Base-by-base conservation (phyloP, 64 coral and sea anemone genomes). In the Hydrozoanthus tunicans region DNA sequence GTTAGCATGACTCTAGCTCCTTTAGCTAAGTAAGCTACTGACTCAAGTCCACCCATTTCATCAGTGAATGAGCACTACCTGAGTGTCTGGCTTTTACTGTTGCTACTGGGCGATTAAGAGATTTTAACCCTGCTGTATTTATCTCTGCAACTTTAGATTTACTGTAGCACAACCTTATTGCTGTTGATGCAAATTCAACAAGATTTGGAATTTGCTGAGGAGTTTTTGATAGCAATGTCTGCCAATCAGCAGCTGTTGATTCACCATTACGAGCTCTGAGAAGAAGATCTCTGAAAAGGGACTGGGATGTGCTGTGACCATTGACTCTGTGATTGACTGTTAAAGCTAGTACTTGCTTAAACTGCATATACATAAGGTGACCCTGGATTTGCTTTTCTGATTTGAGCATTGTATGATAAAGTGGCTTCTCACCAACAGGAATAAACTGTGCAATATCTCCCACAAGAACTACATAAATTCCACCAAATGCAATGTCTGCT, bases 41-140 rank as follows among this genome's bases (percentile, higher is more conserved):
- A 81, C 43, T 93, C 32, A n/a, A 93, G 72, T 23, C 91, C 82
- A 57, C 71, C 24, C 75, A 86, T 93, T 79, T 93, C 73, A 88
- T 78, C 82, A 51, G 78, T 17, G 64, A 56, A 54, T 82, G 76
- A 73, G 86, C 92, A 90, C 77, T 54, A 74, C 32, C 85, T 9
- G 86, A 81, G 79, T 93, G 84, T 81, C 77, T 69, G 6, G 77
- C 86, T 4, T 90, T 94, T 81, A 94, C 75, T 20, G 26, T 90
- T 90, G 92, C 79, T n/a, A 90, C 60, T 94, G 92, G 85, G 5
- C 55, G 9, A 82, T 82, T 61, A 5, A 82, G 58, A 25, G 80
- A 32, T 25, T 25, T 10, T 66, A 82, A 66, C 58, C 17, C 61
- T 82, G 5, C 58, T 63, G 32, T 11, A 8, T 61, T 82, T 82